Conservation (phyloP, 2,888 invertebrate genomes). For the Linyphia triangularis region DNA sequence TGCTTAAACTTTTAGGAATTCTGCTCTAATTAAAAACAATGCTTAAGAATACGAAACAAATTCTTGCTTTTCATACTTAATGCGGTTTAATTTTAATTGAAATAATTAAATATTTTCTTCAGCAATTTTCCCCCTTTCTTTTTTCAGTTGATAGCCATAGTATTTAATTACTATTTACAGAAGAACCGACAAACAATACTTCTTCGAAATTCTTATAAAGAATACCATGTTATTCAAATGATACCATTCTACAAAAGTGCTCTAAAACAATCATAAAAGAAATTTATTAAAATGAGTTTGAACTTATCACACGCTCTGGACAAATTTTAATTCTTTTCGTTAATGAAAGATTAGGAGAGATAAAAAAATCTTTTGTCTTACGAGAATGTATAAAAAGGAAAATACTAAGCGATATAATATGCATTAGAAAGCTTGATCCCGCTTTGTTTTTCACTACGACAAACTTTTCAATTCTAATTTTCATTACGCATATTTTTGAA, state of each 20-base stretch:
- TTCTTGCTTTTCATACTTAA: neutral
- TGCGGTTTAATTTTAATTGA: neutral
- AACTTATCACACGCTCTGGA: neutral
- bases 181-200: neutral
- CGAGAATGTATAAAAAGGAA: slow-evolving; percentile 24
- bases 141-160: neutral
- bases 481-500: slow-evolving; percentile 49
- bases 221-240: slow-evolving; percentile 9
- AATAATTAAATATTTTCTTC: neutral
- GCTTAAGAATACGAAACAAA: neutral
- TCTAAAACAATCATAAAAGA: slow-evolving; percentile 53
- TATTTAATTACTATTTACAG: neutral
- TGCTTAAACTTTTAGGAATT: too few relatives aligned
- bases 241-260: neutral
- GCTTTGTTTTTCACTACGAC: neutral
- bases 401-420: slow-evolving; percentile 49
- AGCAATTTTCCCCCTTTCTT: neutral
- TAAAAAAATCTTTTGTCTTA: slow-evolving; percentile 15
- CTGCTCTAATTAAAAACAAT: too few relatives aligned
- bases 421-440: slow-evolving; percentile 29
- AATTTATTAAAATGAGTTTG: slow-evolving; percentile 38
- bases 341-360: slow-evolving; percentile 44
- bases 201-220: neutral
- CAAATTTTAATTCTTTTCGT: slow-evolving; percentile 17
- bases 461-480: slow-evolving; percentile 56